Conservation (phyloP, 2,797 vertebrate species). For the Ciconia nigra region DNA sequence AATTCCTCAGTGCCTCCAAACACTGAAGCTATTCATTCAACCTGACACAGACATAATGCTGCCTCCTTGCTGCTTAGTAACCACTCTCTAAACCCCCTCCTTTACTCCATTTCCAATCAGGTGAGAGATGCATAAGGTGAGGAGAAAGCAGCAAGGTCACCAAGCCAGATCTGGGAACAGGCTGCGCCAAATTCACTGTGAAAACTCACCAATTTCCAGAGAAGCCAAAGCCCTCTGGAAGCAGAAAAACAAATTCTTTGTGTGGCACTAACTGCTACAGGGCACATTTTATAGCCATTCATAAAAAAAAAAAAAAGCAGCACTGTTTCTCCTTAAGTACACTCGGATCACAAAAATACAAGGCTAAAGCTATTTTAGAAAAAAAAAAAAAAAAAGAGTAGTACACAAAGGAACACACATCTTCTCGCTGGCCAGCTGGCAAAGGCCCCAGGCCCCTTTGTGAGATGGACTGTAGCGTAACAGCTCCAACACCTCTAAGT, state of each 20-base stretch:
- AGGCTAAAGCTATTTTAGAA: slow-evolving; percentile 4
- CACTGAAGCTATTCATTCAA: slow-evolving; percentile 68
- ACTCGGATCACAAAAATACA: slow-evolving; percentile 20
- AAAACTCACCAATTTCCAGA: background rate
- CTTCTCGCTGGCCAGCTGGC: slow-evolving; percentile 16
- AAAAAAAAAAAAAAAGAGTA: background rate
- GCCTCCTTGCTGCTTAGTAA: slow-evolving; percentile 60
- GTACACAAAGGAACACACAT: background rate
- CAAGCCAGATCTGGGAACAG: background rate
- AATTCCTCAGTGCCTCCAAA: slow-evolving; percentile 44
- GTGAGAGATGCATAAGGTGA: slow-evolving; percentile 34
- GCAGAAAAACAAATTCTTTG: slow-evolving; percentile 32
- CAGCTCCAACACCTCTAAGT: background rate
- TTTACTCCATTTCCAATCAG: slow-evolving; percentile 15
- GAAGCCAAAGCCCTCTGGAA: background rate
- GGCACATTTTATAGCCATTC: background rate
- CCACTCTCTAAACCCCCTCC: background rate
- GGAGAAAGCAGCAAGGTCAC: background rate
- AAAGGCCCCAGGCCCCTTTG: background rate
- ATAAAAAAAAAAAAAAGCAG: background rate
- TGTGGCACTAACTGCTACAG: background rate
- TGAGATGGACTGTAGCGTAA: background rate
- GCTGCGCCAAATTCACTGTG: background rate
- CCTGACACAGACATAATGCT: background rate
- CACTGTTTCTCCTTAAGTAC: background rate